These are phyloP conservation scores for Drosophila dives DNA, from an alignment of 2,888 invertebrate genomes.

Conservation along the genomic window DNA sequence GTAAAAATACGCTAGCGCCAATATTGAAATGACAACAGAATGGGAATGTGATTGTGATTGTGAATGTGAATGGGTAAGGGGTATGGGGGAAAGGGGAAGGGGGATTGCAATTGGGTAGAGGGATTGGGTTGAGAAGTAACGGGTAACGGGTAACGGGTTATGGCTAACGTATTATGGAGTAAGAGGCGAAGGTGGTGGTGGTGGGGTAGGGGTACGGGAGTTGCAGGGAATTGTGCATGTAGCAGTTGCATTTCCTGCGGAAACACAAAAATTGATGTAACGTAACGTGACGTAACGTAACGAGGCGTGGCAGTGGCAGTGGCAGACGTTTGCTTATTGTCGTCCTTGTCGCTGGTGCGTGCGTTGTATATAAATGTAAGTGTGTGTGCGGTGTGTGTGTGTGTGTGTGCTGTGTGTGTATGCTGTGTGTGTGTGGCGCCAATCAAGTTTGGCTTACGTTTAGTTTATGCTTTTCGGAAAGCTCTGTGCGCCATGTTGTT, in stretches of 20 bases:
- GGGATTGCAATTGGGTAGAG: not conserved
- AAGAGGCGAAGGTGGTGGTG: not conserved
- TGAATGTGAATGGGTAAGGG: slow-evolving; percentile 29
- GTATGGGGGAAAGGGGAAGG: slow-evolving; percentile 15
- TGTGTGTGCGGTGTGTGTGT: slow-evolving; percentile 18
- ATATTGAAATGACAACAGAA: slow-evolving; percentile 78
- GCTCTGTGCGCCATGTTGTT: slow-evolving; percentile 71
- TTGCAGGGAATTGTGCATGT: slow-evolving; percentile 44
- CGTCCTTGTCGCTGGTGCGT: slow-evolving; percentile 32
- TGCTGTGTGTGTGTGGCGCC: slow-evolving; percentile 61
- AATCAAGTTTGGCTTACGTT: slow-evolving; percentile 79
- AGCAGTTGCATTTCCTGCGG: slow-evolving; percentile 78
- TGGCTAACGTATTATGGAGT: slow-evolving; percentile 53
- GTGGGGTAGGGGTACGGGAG: not conserved
- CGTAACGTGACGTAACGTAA: slow-evolving; percentile 79
- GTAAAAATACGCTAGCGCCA: slow-evolving; percentile 76
- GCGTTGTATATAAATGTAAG: slow-evolving; percentile 6
- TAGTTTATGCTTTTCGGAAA: slow-evolving; percentile 68
- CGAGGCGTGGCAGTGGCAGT: slow-evolving; percentile 65
- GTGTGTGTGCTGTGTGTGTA: slow-evolving; percentile 21
- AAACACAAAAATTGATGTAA: slow-evolving; percentile 80
- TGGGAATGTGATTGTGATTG: slow-evolving; percentile 38
- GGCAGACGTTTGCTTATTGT: slow-evolving; percentile 56
- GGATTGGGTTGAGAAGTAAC: slow-evolving; percentile 48
- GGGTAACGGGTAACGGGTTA: slow-evolving; percentile 62